Evolutionary conservation across 2,888 invertebrate genomes (phyloP).

Genomic region (Griposia aprilina): DNA sequence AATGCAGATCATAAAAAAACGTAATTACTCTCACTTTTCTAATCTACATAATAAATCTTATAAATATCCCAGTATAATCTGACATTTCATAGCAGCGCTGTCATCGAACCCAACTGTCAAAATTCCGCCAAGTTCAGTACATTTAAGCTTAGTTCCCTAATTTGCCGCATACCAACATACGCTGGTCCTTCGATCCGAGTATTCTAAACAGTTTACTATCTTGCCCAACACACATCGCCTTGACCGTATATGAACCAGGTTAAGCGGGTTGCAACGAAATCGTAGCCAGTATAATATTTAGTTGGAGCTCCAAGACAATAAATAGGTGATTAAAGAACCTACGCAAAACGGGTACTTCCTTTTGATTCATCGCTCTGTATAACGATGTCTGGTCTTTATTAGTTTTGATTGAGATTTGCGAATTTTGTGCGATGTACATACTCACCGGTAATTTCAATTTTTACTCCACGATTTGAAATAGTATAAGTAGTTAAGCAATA

Average conservation of each 20-base stretch:
- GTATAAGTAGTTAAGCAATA: no score
- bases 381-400: conserved; percentile 65
- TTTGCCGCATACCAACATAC: conserved; percentile 26
- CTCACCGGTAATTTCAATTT: neutral
- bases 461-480: conserved; percentile 11
- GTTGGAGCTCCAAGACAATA: conserved; percentile 53
- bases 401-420: conserved; percentile 57
- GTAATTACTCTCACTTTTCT: conserved; percentile 61
- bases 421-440: conserved; percentile 46
- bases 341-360: conserved; percentile 66
- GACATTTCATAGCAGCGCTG: conserved; percentile 26
- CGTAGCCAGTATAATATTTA: conserved; percentile 52
- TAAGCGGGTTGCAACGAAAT: conserved; percentile 57
- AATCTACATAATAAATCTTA: conserved; percentile 54
- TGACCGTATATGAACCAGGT: conserved; percentile 63
- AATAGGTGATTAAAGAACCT: conserved; percentile 66
- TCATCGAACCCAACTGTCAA: neutral
- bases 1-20: conserved; percentile 20
- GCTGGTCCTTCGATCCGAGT: conserved; percentile 31
- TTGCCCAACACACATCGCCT: conserved; percentile 64
- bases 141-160: conserved; percentile 23
- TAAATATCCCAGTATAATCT: conserved; percentile 11
- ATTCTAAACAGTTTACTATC: conserved; percentile 60
- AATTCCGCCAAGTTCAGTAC: conserved; percentile 2
- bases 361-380: conserved; percentile 69